These are phyloP conservation scores for Drosophila paramelanica DNA, from an alignment of 2,888 invertebrate species.

Conservation along the genomic window DNA sequence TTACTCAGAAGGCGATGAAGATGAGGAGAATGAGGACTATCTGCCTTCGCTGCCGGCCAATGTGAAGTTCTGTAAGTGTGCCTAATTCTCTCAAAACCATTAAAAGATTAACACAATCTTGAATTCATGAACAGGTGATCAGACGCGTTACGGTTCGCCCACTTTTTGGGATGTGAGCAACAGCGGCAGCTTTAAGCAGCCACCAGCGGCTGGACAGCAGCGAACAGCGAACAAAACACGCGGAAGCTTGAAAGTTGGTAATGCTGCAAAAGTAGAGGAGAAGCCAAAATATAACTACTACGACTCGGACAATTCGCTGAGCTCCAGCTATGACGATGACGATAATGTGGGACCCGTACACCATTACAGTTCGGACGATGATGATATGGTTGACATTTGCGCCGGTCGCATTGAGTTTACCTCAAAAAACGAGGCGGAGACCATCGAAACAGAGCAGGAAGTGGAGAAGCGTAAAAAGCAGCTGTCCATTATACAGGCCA, in stretches of 20 bases:
- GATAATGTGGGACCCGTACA: slow-evolving; percentile 71
- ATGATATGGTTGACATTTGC: slow-evolving; percentile 84
- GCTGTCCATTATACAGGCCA: slow-evolving; percentile 83
- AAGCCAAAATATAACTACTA: slow-evolving; percentile 73
- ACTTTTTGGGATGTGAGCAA: slow-evolving; percentile 84
- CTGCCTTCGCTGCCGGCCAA: slow-evolving; percentile 88
- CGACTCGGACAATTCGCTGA: slow-evolving; percentile 86
- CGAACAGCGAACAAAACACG: slow-evolving; percentile 18
- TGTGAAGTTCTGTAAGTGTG: slow-evolving; percentile 87
- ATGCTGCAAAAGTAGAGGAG: slow-evolving; percentile 4
- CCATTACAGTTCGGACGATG: slow-evolving; percentile 79
- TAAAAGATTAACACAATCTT: neutral
- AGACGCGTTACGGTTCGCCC: slow-evolving; percentile 84
- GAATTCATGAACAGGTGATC: slow-evolving; percentile 77
- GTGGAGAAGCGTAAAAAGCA: slow-evolving; percentile 84
- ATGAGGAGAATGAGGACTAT: slow-evolving; percentile 84
- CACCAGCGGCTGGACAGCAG: slow-evolving; percentile 5
- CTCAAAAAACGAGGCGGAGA: slow-evolving; percentile 93
- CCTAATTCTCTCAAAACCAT: slow-evolving; percentile 13
- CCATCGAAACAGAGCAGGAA: slow-evolving; percentile 89
- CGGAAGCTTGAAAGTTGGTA: neutral
- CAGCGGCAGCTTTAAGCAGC: slow-evolving; percentile 46
- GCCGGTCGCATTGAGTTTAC: slow-evolving; percentile 93
- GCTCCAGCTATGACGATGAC: slow-evolving; percentile 85
- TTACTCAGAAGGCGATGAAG: slow-evolving; percentile 83